Percentiles rank a stretch among this genome's conserved stretches.
Evolutionary conservation across 2,797 vertebrate genomes (phyloP).

Genomic region (Tiaroga cobitis): DNA sequence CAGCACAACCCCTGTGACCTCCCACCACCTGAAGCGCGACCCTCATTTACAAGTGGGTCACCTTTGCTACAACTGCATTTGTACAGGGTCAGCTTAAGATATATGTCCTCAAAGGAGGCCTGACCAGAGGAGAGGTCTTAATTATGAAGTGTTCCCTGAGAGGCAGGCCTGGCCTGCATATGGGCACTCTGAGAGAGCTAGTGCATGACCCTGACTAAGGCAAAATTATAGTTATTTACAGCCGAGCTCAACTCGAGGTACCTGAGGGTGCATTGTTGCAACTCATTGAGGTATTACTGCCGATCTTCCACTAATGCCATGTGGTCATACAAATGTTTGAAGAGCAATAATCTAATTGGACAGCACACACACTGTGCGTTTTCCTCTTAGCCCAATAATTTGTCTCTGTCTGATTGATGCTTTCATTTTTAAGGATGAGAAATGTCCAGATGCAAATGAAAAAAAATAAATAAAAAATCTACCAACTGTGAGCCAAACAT

Average conservation of each 20-base stretch:
- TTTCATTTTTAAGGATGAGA: conserved; percentile 11
- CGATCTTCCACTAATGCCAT: conserved; percentile 18
- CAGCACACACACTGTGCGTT: conserved; percentile 4
- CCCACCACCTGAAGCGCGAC: conserved; percentile 76
- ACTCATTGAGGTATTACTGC: conserved; percentile 27
- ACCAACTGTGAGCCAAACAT: conserved; percentile 26
- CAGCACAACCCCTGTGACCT: conserved; percentile 72
- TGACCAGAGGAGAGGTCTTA: conserved; percentile 72
- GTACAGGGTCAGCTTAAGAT: conserved; percentile 79
- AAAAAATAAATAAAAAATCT: not conserved
- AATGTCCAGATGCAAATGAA: conserved; percentile 27
- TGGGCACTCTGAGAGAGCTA: conserved; percentile 56
- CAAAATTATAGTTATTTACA: conserved; percentile 63
- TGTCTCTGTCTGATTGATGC: conserved; percentile 37
- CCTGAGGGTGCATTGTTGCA: conserved; percentile 50
- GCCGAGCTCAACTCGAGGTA: conserved; percentile 53
- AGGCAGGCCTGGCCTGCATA: conserved; percentile 62
- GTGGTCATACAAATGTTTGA: conserved; percentile 29
- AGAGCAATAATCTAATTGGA: conserved; percentile 30
- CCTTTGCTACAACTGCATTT: conserved; percentile 84
- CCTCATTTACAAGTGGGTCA: conserved; percentile 84
- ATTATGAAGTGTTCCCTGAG: conserved; percentile 71
- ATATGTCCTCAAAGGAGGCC: conserved; percentile 70
- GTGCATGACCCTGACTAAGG: conserved; percentile 64
- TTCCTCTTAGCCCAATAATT: conserved; percentile 31